Base-by-base conservation (phyloP, 2,888 invertebrate species). In the Leptopterna dolabrata region DNA sequence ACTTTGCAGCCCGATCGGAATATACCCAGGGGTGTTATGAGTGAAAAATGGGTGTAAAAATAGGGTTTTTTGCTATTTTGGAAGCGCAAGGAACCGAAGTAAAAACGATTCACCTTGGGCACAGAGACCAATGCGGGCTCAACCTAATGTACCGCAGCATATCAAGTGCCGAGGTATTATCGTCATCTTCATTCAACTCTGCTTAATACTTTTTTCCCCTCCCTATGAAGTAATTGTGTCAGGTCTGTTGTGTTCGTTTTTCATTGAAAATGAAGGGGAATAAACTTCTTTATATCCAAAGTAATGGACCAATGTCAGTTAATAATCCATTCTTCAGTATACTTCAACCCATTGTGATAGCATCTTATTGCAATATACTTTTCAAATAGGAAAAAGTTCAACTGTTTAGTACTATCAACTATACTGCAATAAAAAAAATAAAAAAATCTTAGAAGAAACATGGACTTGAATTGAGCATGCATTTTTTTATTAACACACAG, bases 241-340 rank as follows among this genome's bases (percentile, higher is more conserved):
- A 27, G 29, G 36, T 27, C 36, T 3, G 29, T 45, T 47, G 78
- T 81, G 19, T 51, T 81, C 24, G 16, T 81, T 81, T 36, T 36
- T 29, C 73, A 29, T 73, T 2, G 29, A 36, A 73, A 36, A 81
- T 14, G 9, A 47, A 81, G 19, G 78, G 47, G 24, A 80, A 73
- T n/a, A 29, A 29, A 16, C n/a, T 9, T 16, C 29, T 43, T 19
- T 36, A 78, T 19, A 14, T 63, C 55, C 24, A 70, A 83, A 83
- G 70, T 70, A 71, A 84, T 84, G 84, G 84, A 84, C 84, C 84
- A 84, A 82, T 55, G 30, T 43, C 29, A 43, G 24, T 27, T 45
- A 19, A 71, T 84, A 41, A 71, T 84, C 84, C 84, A 84, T 84
- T 84, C 71, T 84, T 84, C 55, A 73, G 84, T 71, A 80, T 80